Evolutionary conservation across 2,888 invertebrate species (phyloP).

Genomic region (Andrena bucephala): DNA sequence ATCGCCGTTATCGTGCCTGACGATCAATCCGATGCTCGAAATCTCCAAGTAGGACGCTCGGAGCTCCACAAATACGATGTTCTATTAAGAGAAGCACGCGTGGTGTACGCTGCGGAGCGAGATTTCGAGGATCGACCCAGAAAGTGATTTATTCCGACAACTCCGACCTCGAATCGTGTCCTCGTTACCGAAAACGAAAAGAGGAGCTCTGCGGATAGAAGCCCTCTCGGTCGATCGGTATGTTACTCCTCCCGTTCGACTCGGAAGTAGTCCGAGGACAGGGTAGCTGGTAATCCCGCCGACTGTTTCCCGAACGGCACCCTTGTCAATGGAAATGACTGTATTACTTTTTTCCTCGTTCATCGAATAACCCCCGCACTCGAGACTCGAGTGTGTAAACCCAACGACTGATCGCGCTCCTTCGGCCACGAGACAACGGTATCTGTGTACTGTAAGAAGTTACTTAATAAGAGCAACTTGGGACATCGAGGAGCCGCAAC

Average conservation of each 20-base stretch:
- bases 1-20: background rate
- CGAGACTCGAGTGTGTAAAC: too few species aligned
- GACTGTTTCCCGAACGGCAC: too few species aligned
- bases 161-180: background rate
- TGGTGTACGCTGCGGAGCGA: background rate
- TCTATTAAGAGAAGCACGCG: slow-evolving; percentile 7
- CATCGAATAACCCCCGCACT: too few species aligned
- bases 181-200: slow-evolving; percentile 1
- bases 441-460: too few species aligned
- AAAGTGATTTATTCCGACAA: slow-evolving; percentile 3
- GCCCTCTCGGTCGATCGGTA: background rate
- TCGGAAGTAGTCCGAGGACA: background rate
- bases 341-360: too few species aligned
- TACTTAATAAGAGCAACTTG: too few species aligned
- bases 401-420: too few species aligned
- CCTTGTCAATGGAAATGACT: too few species aligned
- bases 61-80: slow-evolving; percentile 7
- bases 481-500: background rate
- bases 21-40: background rate
- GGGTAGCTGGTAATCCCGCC: too few species aligned
- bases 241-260: background rate
- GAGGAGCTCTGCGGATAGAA: background rate
- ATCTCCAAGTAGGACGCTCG: background rate
- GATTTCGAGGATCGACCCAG: background rate
- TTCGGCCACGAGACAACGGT: too few species aligned